These are phyloP conservation scores for Phrynosoma platyrhinos DNA, from an alignment of 2,113 vertebrate species.

Conservation along the genomic window DNA sequence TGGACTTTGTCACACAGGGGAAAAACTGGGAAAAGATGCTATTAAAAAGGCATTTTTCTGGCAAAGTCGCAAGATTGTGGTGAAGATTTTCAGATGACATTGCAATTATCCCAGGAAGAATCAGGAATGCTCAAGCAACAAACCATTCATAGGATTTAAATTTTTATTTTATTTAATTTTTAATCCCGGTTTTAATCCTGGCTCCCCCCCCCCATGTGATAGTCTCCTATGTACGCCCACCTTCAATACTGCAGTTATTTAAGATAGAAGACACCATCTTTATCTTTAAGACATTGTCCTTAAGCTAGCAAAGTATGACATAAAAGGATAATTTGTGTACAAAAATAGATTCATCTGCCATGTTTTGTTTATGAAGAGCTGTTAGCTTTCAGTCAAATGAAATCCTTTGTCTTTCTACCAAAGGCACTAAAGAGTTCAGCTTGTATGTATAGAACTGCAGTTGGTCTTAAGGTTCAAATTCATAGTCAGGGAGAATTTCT, in stretches of 20 bases:
- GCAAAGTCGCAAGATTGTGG: too few relatives aligned
- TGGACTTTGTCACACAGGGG: too few relatives aligned
- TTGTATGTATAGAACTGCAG: neutral
- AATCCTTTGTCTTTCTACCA: constrained; percentile 64
- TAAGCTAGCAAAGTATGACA: constrained; percentile 54
- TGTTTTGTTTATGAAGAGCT: constrained; percentile 60
- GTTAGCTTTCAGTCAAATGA: constrained; percentile 58
- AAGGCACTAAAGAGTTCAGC: constrained; percentile 39
- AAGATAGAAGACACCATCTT: constrained; percentile 51
- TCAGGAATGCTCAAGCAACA: too few relatives aligned
- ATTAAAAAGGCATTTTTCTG: too few relatives aligned
- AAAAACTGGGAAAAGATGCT: too few relatives aligned
- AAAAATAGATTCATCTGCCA: constrained; percentile 52
- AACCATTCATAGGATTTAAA: too few relatives aligned
- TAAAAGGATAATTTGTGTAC: constrained; percentile 55
- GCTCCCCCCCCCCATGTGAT: too few relatives aligned
- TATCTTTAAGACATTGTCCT: constrained; percentile 36
- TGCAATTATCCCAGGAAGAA: too few relatives aligned
- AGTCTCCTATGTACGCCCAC: neutral
- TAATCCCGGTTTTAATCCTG: too few relatives aligned
- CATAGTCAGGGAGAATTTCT: neutral
- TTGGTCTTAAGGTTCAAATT: neutral
- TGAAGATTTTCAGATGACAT: too few relatives aligned
- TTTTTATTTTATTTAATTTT: too few relatives aligned
- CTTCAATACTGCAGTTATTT: constrained; percentile 20